Base-by-base conservation (phyloP, 2,797 vertebrate species). In the Gymnodraco acuticeps region DNA sequence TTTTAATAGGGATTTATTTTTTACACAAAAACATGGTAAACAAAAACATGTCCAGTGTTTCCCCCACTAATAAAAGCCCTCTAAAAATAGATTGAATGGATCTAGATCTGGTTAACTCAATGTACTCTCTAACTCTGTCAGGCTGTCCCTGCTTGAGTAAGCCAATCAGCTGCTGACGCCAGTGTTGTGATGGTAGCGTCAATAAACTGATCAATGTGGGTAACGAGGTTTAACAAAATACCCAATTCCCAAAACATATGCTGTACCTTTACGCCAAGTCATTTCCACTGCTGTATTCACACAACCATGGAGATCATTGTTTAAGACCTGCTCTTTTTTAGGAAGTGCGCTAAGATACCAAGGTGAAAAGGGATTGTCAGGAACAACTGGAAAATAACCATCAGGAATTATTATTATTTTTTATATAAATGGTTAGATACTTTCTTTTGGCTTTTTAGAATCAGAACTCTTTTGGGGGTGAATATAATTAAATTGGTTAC, bases 111-210 rank as follows among this genome's bases (percentile, higher is more conserved):
- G 52, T n/a, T 33, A 54, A 70, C 50, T 65, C 27, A 55, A 46
- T 71, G 77, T 73, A 42, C 75, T 53, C 20, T 67, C 52, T 70
- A 74, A 61, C 31, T 81, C 55, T 74, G 76, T 75, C 55, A 78
- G 3, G 42, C 64, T 87, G 75, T 86, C 80, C 62, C 56, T 81
- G 14, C 70, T 68, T 53, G 61, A 70, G 64, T 91, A 89, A 89
- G 80, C 84, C 87, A 89, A 90, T 92, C 86, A 92, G 73, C 67
- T 55, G 47, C n/a, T 88, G 89, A 89, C 82, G 84, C 82, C 86
- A 86, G 13, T 52, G 66, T 64, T 1, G 8, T 55, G 47, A 69
- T 72, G 60, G 84, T 38, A 50, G 66, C 77, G 80, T 80, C 67
- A 75, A 72, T 50, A 74, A 80, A 84, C 70, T 68, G 20, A 73